Evolutionary conservation across 2,888 invertebrate genomes (phyloP), one percentile per base, ranked within the genome.

Genomic region (Stegophylla sp.): DNA sequence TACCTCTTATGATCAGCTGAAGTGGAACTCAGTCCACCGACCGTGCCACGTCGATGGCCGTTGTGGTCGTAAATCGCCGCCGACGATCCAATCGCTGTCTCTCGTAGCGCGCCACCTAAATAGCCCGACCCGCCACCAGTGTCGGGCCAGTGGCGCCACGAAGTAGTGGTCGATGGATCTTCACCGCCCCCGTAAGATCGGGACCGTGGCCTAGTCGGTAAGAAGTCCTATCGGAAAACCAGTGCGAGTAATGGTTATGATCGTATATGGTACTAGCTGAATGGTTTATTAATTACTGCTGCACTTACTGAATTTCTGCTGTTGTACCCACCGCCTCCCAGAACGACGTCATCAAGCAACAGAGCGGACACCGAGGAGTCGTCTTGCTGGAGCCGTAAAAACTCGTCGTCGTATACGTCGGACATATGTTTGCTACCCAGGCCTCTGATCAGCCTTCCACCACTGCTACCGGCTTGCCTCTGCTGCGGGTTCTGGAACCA

Each of bases 81-180:
- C n/a, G 75, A 76, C n/a, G 86, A 86, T 81, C 86, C 86, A 82
- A 87, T 86, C 63, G 87, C 87, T 1, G 86, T 87, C 83, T 87
- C 87, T 7, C 87, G 84, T 41, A 87, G 85, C 23, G 86, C 86
- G 34, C 86, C 86, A 13, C 86, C 86, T 13, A 85, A 85, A 53
- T 86, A 85, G 9, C 86, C 86, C 82, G 86, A 86, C 79, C 86
- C 85, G 9, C 59, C 28, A 10, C 34, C 41, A 84, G 85, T 75
- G 86, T 79, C 69, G 10, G 59, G 67, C 79, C 79, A 79, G 13
- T 79, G 28, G 51, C 79, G 48, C 75, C 75, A 76, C 12, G 75
- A 76, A n/a, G 75, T 76, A 13, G 64, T 43, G 7, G 69, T 61
- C 13, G 45, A 48, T 2, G 79, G 69, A 9, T 79, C 79, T 28